Evolutionary conservation across 2,797 vertebrate species (phyloP).

Genomic region (Benthosema pterotum): DNA sequence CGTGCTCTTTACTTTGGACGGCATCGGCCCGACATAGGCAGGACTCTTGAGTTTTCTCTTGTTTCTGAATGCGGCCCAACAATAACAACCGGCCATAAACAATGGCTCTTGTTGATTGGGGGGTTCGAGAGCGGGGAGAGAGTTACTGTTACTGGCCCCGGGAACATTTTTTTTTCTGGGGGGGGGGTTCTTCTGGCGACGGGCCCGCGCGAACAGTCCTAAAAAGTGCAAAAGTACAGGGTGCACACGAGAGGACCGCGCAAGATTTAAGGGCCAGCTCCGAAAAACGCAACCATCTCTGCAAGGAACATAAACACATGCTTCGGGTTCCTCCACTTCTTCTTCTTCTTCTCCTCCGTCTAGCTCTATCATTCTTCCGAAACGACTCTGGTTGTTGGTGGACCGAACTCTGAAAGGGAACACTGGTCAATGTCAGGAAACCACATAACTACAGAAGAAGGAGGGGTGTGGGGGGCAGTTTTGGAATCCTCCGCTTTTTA

Average conservation of each 20-base stretch:
- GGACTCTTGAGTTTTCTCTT: constrained; percentile 87
- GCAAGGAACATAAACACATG: constrained; percentile 72
- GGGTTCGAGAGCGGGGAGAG: constrained; percentile 62
- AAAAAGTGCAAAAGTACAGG: constrained; percentile 61
- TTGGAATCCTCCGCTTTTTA: constrained; percentile 61
- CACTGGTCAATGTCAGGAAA: constrained; percentile 74
- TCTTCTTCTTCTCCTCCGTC: no score
- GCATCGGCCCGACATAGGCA: constrained; percentile 67
- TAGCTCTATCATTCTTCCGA: constrained; percentile 61
- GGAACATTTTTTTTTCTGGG: no score
- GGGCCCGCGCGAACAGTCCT: constrained; percentile 37
- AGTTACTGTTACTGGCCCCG: constrained; percentile 72
- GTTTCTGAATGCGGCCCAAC: constrained; percentile 94
- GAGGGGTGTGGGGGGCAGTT: constrained; percentile 39
- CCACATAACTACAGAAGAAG: constrained; percentile 67
- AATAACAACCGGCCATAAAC: constrained; percentile 96
- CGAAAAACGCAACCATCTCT: constrained; percentile 66
- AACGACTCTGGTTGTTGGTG: constrained; percentile 66
- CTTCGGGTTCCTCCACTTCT: constrained; percentile 46
- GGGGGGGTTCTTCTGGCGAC: constrained; percentile 58
- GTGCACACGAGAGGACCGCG: constrained; percentile 42
- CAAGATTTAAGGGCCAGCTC: constrained; percentile 66
- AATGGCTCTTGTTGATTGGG: constrained; percentile 95
- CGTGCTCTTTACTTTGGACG: constrained; percentile 83
- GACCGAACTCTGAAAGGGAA: constrained; percentile 58